Percentiles rank a stretch among this genome's conserved stretches.
phyloP scores from a whole-genome alignment of 2,113 vertebrate species.

The Notiomystis cincta region DNA sequence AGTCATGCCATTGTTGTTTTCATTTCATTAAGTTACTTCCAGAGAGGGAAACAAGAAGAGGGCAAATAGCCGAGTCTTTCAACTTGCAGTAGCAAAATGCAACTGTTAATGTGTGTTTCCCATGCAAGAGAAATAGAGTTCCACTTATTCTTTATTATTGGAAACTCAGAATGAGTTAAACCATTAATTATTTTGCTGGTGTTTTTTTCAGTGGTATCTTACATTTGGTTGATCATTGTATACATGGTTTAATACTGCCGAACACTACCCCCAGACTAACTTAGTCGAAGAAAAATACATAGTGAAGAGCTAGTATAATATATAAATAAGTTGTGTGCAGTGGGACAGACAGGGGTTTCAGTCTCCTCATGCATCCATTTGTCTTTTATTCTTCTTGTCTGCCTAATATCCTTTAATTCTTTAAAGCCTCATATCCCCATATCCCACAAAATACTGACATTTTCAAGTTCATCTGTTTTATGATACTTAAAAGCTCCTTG shows the following conservation, averaged over 20 bases:
- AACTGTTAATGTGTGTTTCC: not conserved
- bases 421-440: not conserved
- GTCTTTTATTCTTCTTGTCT: not conserved
- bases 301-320: not conserved
- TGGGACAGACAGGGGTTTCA: not conserved
- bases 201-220: constrained; percentile 47
- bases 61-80: not conserved
- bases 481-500: constrained; percentile 1
- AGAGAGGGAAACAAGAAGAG: not conserved
- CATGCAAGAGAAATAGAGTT: not conserved
- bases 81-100: not conserved
- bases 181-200: constrained; percentile 67
- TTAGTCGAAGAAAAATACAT: not conserved
- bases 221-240: constrained; percentile 36
- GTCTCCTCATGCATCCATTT: not conserved
- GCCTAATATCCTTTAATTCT: not conserved
- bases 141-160: constrained; percentile 66
- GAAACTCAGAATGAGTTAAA: constrained; percentile 57
- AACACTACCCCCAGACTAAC: not conserved
- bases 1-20: not conserved
- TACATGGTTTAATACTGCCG: not conserved
- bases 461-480: constrained; percentile 6
- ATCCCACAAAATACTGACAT: not conserved
- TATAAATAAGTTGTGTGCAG: not conserved
- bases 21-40: not conserved